A percentile compares a stretch with the other conserved stretches of the same genome.
These are phyloP conservation scores for Coccyzus lansbergi DNA, from an alignment of 2,797 vertebrate genomes.

Conservation along the genomic window DNA sequence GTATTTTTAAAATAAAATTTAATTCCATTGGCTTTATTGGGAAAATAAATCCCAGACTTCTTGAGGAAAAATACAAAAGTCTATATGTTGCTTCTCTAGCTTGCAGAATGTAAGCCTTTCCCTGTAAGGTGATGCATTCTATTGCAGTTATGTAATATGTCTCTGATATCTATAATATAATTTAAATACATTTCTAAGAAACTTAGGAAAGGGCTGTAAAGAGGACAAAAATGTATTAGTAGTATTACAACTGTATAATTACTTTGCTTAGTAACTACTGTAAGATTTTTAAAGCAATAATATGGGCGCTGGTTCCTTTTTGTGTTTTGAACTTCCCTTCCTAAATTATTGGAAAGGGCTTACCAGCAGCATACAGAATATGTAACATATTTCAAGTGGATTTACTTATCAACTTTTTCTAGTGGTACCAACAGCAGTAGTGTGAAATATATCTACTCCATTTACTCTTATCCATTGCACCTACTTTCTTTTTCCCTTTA, in stretches of 20 bases:
- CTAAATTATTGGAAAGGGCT: slow-evolving; percentile 55
- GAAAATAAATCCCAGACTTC: neutral
- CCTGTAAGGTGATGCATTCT: neutral
- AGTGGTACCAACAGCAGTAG: slow-evolving; percentile 72
- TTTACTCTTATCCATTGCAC: slow-evolving; percentile 81
- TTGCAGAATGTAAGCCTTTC: neutral
- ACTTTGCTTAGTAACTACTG: slow-evolving; percentile 10
- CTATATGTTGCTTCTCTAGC: neutral
- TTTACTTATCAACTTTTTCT: slow-evolving; percentile 82
- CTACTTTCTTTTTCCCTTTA: slow-evolving; percentile 87
- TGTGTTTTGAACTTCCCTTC: slow-evolving; percentile 28
- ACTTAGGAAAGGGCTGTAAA: neutral
- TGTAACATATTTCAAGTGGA: slow-evolving; percentile 70
- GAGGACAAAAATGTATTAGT: neutral
- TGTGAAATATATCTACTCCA: slow-evolving; percentile 81
- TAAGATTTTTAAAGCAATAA: slow-evolving; percentile 25
- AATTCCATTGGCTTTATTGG: neutral
- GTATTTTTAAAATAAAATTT: slow-evolving; percentile 12
- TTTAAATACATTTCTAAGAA: neutral
- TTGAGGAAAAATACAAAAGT: neutral
- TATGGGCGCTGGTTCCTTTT: slow-evolving; percentile 16
- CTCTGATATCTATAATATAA: neutral
- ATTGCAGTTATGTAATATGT: neutral
- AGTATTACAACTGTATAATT: slow-evolving; percentile 6
- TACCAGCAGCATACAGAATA: slow-evolving; percentile 59